A percentile compares a stretch with the other conserved stretches of the same genome.
phyloP scores from a whole-genome alignment of 2,797 vertebrate genomes.

The Mormyrops boulengeri region DNA sequence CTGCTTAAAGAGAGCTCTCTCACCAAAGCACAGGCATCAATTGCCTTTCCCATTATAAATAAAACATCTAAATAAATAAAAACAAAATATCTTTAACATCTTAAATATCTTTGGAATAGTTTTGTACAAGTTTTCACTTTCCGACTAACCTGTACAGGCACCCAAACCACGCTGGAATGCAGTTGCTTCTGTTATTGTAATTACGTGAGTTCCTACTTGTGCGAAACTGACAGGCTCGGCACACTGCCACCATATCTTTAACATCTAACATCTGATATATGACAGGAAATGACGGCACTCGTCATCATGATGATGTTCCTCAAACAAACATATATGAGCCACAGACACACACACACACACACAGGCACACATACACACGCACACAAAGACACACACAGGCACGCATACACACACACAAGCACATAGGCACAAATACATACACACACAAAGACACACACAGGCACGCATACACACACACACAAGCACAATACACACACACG shows the following conservation, averaged over 20 bases:
- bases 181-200: not conserved
- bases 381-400: not conserved
- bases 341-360: not conserved
- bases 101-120: not conserved
- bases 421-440: not conserved
- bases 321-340: not conserved
- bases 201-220: not conserved
- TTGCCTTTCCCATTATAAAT: not conserved
- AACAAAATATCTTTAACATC: not conserved
- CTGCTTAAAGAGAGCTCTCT: not conserved
- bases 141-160: not conserved
- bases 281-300: not conserved
- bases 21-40: not conserved
- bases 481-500: no score
- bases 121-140: not conserved
- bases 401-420: not conserved
- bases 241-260: not conserved
- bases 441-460: not conserved
- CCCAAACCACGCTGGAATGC: not conserved
- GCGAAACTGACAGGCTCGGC: not conserved
- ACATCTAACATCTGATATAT: not conserved
- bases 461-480: not conserved
- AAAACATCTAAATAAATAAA: not conserved
- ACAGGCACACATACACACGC: not conserved
- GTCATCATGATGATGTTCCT: not conserved